These are phyloP conservation scores for Blennius ocellaris DNA, from an alignment of 2,113 vertebrate genomes.

Conservation along the genomic window DNA sequence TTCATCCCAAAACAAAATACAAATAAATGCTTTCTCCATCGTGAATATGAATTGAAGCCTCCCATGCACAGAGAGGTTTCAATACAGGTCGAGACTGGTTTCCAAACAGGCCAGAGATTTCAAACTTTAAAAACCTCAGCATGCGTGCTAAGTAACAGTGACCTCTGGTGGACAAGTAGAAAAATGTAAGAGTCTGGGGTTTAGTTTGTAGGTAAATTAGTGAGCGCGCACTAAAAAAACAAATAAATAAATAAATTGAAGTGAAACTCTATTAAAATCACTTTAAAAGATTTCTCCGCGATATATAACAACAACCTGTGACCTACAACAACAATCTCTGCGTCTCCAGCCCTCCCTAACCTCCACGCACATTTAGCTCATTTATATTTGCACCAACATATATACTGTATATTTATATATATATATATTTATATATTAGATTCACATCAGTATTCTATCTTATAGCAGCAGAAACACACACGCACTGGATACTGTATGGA, in stretches of 20 bases:
- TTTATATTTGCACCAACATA: constrained; percentile 62
- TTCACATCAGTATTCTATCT: constrained; percentile 64
- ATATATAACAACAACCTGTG: constrained; percentile 7
- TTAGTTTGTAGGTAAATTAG: constrained; percentile 15
- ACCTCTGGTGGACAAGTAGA: constrained; percentile 52
- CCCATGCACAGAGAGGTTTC: constrained; percentile 84
- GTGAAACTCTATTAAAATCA: too few relatives aligned
- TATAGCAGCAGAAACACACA: constrained; percentile 67
- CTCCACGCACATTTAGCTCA: constrained; percentile 41
- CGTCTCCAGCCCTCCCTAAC: constrained; percentile 38
- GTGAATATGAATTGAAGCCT: constrained; percentile 78
- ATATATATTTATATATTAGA: constrained; percentile 31
- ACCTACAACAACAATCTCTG: constrained; percentile 35
- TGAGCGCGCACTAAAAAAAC: constrained; percentile 11
- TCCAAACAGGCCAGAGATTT: constrained; percentile 71
- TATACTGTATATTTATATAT: constrained; percentile 23
- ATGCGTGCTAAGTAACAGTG: constrained; percentile 63
- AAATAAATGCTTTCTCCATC: constrained; percentile 68
- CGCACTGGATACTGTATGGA: constrained; percentile 63
- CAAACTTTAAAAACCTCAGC: constrained; percentile 52
- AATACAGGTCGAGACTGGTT: constrained; percentile 79
- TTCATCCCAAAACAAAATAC: constrained; percentile 69
- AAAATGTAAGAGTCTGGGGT: constrained; percentile 18
- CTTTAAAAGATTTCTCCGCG: too few relatives aligned
- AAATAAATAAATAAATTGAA: not conserved